Conservation (phyloP, 2,888 invertebrate genomes). For the Priapulus caudatus region DNA sequence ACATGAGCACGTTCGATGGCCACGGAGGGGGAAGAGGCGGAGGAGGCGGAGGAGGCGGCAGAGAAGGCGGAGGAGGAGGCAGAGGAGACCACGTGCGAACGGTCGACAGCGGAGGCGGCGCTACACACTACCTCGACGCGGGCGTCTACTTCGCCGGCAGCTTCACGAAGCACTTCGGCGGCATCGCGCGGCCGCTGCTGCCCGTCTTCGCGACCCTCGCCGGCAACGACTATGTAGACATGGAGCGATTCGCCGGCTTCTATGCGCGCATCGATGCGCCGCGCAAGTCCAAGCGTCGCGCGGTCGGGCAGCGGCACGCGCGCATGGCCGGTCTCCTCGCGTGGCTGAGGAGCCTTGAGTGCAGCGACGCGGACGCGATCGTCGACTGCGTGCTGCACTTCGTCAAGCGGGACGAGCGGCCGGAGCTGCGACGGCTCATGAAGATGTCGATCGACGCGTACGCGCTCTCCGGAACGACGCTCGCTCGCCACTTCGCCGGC, state of each 20-base stretch:
- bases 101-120: conserved; percentile 7
- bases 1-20: not conserved
- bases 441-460: conserved; percentile 29
- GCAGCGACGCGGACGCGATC: conserved; percentile 54
- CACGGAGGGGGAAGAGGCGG: not conserved
- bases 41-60: too few species aligned
- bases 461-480: conserved; percentile 14
- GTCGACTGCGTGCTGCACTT: conserved; percentile 27
- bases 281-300: conserved; percentile 40
- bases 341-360: conserved; percentile 60
- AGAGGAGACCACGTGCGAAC: conserved; percentile 5
- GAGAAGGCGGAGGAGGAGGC: not conserved
- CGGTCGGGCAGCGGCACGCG: conserved; percentile 51
- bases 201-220: conserved; percentile 68
- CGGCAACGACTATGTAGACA: conserved; percentile 76
- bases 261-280: conserved; percentile 47
- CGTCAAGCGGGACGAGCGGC: conserved; percentile 23
- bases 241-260: conserved; percentile 41
- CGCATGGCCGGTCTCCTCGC: conserved; percentile 56
- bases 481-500: conserved; percentile 8
- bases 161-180: conserved; percentile 53
- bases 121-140: conserved; percentile 23
- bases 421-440: conserved; percentile 25
- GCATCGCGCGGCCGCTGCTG: conserved; percentile 52
- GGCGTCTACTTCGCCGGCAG: conserved; percentile 55